Conservation (phyloP, 2,797 vertebrate species). For the Trachurus trachurus region DNA sequence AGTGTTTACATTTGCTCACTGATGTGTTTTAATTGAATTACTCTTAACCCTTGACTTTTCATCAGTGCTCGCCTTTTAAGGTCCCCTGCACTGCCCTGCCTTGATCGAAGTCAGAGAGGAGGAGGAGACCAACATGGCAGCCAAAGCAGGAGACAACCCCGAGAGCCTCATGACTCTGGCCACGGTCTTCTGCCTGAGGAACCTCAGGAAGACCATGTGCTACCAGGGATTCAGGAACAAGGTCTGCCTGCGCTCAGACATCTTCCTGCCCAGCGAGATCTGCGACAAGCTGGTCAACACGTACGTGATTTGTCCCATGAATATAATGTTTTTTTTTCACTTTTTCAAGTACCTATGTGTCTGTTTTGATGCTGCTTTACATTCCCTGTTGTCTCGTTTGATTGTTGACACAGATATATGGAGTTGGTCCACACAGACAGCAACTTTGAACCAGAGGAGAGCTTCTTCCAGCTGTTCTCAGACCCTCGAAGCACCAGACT, state of each 20-base stretch:
- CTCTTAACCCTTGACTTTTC: constrained; percentile 4
- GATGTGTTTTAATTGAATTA: neutral
- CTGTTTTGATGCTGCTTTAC: neutral
- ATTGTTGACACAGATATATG: constrained; percentile 88
- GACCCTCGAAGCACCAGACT: constrained; percentile 96
- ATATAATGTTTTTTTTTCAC: neutral
- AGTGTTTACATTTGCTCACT: neutral
- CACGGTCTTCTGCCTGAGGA: constrained; percentile 94
- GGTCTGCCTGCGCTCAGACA: constrained; percentile 91
- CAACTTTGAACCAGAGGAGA: constrained; percentile 93
- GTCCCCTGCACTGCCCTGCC: constrained; percentile 66
- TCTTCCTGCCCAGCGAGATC: constrained; percentile 98
- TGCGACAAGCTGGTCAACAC: constrained; percentile 96
- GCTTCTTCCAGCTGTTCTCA: constrained; percentile 96
- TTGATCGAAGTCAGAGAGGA: constrained; percentile 60
- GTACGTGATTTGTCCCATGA: constrained; percentile 77
- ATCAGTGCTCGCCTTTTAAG: constrained; percentile 11
- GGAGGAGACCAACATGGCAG: constrained; percentile 87
- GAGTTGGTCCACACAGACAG: constrained; percentile 95
- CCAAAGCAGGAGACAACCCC: constrained; percentile 93
- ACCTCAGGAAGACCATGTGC: constrained; percentile 95
- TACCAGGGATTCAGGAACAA: constrained; percentile 91
- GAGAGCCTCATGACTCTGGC: constrained; percentile 95
- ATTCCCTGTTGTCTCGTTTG: neutral
- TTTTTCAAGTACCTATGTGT: neutral